Percentiles rank a stretch among this genome's conserved stretches.
phyloP scores from a whole-genome alignment of 1,140 invertebrate species.

The Nasonia giraulti region DNA sequence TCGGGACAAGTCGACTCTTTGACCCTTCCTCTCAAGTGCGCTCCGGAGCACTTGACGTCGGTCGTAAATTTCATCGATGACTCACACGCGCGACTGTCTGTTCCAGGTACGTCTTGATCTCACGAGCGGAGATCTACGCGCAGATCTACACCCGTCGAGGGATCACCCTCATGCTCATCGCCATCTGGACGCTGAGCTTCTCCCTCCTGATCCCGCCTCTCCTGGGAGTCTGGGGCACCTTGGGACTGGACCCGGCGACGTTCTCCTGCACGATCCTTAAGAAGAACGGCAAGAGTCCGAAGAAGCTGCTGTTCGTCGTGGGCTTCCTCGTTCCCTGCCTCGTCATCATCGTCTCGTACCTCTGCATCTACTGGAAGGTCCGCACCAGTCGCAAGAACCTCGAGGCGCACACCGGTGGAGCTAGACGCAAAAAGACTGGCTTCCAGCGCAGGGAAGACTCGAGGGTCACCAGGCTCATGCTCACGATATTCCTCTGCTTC shows the following conservation, averaged over 20 bases:
- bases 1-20: background rate
- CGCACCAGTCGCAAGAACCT: slow-evolving; percentile 82
- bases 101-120: slow-evolving; percentile 87
- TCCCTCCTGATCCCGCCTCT: slow-evolving; percentile 83
- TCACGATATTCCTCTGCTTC: slow-evolving; percentile 90
- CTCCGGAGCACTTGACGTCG: background rate
- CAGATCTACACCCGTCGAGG: slow-evolving; percentile 82
- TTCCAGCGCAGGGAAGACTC: slow-evolving; percentile 80
- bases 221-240: slow-evolving; percentile 86
- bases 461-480: slow-evolving; percentile 87
- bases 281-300: slow-evolving; percentile 86
- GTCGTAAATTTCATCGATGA: slow-evolving; percentile 39
- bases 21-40: background rate
- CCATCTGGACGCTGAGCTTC: slow-evolving; percentile 81
- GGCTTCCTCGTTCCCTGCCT: slow-evolving; percentile 88
- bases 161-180: slow-evolving; percentile 84
- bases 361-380: slow-evolving; percentile 89
- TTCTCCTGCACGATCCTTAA: slow-evolving; percentile 91
- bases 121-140: slow-evolving; percentile 83
- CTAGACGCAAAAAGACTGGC: slow-evolving; percentile 65
- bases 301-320: slow-evolving; percentile 88
- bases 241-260: slow-evolving; percentile 84
- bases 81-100: slow-evolving; percentile 28
- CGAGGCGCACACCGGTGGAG: slow-evolving; percentile 76
- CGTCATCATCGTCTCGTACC: slow-evolving; percentile 88